Percentiles rank a stretch among this genome's conserved stretches.
Conservation (phyloP, 2,888 invertebrate species). For the Polyommatus iphigenia region DNA sequence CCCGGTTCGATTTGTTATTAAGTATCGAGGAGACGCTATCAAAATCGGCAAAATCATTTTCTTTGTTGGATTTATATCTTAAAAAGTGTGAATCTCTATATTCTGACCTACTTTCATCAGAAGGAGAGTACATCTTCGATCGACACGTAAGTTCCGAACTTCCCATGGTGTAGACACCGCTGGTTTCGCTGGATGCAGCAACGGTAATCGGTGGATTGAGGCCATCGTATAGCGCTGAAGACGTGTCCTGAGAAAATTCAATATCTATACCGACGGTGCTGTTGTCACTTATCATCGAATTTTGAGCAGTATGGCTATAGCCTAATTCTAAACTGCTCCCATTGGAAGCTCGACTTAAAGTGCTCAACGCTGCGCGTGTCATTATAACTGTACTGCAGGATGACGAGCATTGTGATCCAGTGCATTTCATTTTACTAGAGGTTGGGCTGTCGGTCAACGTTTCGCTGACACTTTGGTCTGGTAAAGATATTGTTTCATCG, state of each 20-base stretch:
- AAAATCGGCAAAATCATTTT: constrained; percentile 74
- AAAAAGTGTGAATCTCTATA: constrained; percentile 79
- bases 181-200: constrained; percentile 88
- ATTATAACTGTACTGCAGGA: constrained; percentile 94
- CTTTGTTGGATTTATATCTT: constrained; percentile 77
- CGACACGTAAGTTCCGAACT: constrained; percentile 82
- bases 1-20: constrained; percentile 75
- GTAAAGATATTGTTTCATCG: constrained; percentile 62
- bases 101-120: constrained; percentile 68
- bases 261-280: constrained; percentile 84
- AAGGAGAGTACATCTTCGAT: constrained; percentile 80
- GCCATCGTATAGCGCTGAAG: constrained; percentile 80
- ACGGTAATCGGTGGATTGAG: constrained; percentile 79
- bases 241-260: constrained; percentile 80
- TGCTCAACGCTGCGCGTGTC: constrained; percentile 72
- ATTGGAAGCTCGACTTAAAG: constrained; percentile 84
- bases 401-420: constrained; percentile 91
- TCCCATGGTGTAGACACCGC: constrained; percentile 91
- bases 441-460: constrained; percentile 78
- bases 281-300: constrained; percentile 88
- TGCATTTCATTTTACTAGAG: constrained; percentile 82
- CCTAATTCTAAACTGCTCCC: constrained; percentile 91
- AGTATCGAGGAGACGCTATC: constrained; percentile 75
- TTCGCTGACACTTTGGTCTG: constrained; percentile 70
- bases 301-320: constrained; percentile 92